Conservation (phyloP, 2,113 vertebrate species). For the Clarias macrocephalus region DNA sequence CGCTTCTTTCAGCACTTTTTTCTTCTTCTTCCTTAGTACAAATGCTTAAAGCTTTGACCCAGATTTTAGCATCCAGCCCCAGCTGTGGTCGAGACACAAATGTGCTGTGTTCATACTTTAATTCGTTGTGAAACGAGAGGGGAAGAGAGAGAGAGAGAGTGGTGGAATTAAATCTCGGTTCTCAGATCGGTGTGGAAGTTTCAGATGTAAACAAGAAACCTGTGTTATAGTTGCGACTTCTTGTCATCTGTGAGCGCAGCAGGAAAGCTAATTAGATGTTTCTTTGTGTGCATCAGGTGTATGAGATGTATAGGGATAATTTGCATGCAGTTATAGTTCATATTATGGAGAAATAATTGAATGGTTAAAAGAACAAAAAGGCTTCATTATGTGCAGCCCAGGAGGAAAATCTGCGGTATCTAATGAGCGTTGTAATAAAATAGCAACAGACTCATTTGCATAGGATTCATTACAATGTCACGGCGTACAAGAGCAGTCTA, state of each 20-base stretch:
- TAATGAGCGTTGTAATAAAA: background rate
- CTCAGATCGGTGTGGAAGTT: background rate
- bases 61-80: constrained; percentile 27
- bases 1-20: constrained; percentile 34
- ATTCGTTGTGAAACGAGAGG: background rate
- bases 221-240: background rate
- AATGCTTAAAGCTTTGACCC: constrained; percentile 35
- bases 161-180: background rate
- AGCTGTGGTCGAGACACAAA: constrained; percentile 25
- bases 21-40: background rate
- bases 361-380: background rate
- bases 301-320: background rate
- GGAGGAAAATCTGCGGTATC: background rate
- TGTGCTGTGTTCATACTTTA: background rate
- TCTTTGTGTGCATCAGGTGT: background rate
- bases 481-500: background rate
- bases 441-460: constrained; percentile 1
- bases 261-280: constrained; percentile 5
- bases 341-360: background rate
- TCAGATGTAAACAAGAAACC: background rate
- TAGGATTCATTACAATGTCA: background rate
- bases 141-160: background rate
- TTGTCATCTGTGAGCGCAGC: background rate
- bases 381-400: background rate
- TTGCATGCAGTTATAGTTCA: constrained; percentile 22